These are phyloP conservation scores for Lasiurus borealis DNA, from an alignment of 2,113 vertebrate species.

Conservation along the genomic window DNA sequence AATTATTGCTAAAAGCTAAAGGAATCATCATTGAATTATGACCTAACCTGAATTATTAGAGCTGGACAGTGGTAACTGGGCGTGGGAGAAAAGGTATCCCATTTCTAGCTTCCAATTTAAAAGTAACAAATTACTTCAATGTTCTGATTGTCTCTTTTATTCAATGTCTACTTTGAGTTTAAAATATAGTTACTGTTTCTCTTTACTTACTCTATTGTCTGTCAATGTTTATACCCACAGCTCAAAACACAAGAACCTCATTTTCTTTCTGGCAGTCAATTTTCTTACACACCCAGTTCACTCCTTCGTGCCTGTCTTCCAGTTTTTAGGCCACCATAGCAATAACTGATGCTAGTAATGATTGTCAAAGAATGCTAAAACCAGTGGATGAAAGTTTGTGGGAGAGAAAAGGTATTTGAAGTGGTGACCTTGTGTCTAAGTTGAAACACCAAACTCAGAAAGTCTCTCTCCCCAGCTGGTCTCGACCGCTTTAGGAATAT, in stretches of 20 bases:
- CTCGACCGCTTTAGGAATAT: not conserved
- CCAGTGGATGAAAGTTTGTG: too few relatives aligned
- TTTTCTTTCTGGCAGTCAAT: not conserved
- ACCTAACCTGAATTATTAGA: not conserved
- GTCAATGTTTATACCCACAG: not conserved
- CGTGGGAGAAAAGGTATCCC: not conserved
- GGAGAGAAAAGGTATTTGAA: not conserved
- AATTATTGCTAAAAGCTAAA: constrained; percentile 21
- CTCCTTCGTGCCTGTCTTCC: not conserved
- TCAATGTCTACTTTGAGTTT: constrained; percentile 36
- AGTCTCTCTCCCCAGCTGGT: not conserved
- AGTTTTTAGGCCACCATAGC: too few relatives aligned
- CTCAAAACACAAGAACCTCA: constrained; percentile 34
- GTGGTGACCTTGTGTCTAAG: not conserved
- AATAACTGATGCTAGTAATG: too few relatives aligned
- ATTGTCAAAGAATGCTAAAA: too few relatives aligned
- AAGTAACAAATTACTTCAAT: constrained; percentile 53
- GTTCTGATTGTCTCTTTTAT: not conserved
- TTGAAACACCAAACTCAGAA: constrained; percentile 1
- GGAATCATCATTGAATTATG: not conserved
- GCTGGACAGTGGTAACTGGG: not conserved
- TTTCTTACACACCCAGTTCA: not conserved
- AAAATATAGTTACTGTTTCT: constrained; percentile 38
- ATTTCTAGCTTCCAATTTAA: constrained; percentile 28
- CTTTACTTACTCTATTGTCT: not conserved